Base-by-base conservation (phyloP, 2,888 invertebrate species). In the Rutpela maculata region DNA sequence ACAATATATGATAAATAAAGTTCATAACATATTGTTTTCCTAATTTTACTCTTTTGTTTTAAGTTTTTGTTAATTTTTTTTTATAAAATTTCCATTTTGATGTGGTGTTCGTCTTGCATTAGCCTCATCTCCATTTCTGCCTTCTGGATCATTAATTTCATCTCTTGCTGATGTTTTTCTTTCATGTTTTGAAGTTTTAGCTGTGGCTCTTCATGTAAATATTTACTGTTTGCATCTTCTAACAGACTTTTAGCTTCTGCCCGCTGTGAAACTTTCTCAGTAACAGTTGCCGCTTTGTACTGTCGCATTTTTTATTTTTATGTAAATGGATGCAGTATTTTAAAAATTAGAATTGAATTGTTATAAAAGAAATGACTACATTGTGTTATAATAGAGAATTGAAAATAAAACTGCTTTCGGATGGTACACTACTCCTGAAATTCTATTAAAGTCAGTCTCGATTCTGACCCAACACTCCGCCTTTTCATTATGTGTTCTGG, bases 171-270 rank as follows among this genome's bases (percentile, higher is more conserved):
- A 26, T 26, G 22, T 26, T 26, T 26, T 18, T 57, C 57, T 18
- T 57, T 57, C 57, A 57, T 57, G 7, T 17, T 10, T 18, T 57
- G 57, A 19, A 57, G 57, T 57, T 57, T 57, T 18, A 57, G 18
- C 12, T 57, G 57, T 6, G 18, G 57, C 12, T 57, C 57, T 12
- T 57, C 18, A 18, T 11, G 18, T 18, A 57, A 9, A 57, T 11
- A 57, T 57, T 57, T 57, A 18, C 11, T 57, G 18, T 57, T 57
- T 18, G 57, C 6, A 1, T 57, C 57, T 57, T 57, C 57, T 12
- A 57, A 57, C 1, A 7, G 19, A 57, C 19, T 18, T 6, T 57
- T 57, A 7, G 57, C 57, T 10, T 57, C 57, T 11, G 57, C 57
- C 57, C 57, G 17, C 11, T 57, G 57, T 0, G 57, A 57, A 4